Base-by-base conservation (phyloP, 2,888 invertebrate species). In the Dynastes hyllus region DNA sequence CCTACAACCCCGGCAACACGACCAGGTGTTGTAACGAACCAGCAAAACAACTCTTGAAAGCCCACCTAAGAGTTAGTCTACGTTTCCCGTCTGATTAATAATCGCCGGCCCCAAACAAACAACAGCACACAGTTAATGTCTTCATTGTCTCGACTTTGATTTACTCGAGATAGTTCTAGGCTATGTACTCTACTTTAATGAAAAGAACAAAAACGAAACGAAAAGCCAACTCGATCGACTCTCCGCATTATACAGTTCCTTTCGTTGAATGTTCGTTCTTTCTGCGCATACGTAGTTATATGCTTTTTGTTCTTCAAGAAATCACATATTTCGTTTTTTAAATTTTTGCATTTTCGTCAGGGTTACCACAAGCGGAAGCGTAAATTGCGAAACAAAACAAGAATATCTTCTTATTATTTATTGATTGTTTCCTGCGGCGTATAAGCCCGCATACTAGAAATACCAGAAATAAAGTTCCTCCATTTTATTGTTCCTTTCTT, bases 141-240 rank as follows among this genome's bases (percentile, higher is more conserved):
- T 78, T 78, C 78, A 78, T 78, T 78, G 78, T 78, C 78, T 78
- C 70, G 70, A 70, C 78, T 78, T 69, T 69, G 78, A 78, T 78
- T 78, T 78, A 78, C 78, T 70, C 70, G 63, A 69, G 78, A 78
- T 78, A 78, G 78, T 78, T 78, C 78, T 78, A 70, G 78, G 78
- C 78, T 70, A 78, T 78, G 70, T 50, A 71, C 70, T 78, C 50
- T 78, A 71, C 29, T 51, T 51, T 51, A 50, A 70, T 67, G 40
- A 66, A n/a, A 66, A 40, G 11, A 45, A 67, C 13, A 67, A 67
- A 45, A 67, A 40, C 66, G 45, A 67, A 45, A 67, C 45, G 40
- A 45, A 67, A 67, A 67, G 22, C 66, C 40, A 22, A 40, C 66
- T 22, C 65, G 37, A n/a, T 65, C 16, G n/a, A 16, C 16, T 55